Evolutionary conservation across 2,797 vertebrate species (phyloP).

Genomic region (Amphiprion clarkii): DNA sequence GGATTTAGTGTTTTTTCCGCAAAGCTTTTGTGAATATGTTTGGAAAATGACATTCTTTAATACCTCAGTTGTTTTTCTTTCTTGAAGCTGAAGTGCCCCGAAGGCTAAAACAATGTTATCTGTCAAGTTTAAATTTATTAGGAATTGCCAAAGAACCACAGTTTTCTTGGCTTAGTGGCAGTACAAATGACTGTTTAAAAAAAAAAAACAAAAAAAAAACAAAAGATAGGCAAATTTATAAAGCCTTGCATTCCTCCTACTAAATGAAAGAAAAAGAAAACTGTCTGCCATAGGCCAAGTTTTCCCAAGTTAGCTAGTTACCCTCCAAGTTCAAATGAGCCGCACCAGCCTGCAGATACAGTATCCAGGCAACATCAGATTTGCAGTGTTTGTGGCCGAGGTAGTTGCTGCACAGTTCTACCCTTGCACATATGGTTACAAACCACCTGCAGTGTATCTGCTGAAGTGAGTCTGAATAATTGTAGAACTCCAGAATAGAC

Average conservation of each 20-base stretch:
- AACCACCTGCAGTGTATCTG: conserved; percentile 12
- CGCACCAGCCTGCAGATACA: conserved; percentile 31
- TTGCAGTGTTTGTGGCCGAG: not conserved
- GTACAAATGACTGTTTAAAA: not conserved
- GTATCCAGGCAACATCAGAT: conserved; percentile 67
- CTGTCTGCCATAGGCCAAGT: conserved; percentile 15
- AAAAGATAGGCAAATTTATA: not conserved
- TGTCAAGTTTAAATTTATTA: conserved; percentile 18
- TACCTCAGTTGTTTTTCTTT: conserved; percentile 1
- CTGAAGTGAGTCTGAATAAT: not conserved
- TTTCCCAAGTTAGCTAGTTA: conserved; percentile 46
- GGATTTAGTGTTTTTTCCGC: not conserved
- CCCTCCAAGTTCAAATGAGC: conserved; percentile 44
- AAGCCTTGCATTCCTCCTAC: not conserved
- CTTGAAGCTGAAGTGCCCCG: not conserved
- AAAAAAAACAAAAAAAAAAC: not conserved
- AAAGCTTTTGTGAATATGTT: not conserved
- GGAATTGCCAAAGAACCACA: not conserved
- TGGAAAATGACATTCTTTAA: not conserved
- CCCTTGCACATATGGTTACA: conserved; percentile 10
- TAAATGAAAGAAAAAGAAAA: conserved; percentile 7
- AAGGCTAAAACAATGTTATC: conserved; percentile 6
- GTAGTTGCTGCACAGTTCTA: conserved; percentile 9
- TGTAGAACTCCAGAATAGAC: not conserved
- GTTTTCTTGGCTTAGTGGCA: not conserved